phyloP scores from a whole-genome alignment of 2,113 vertebrate species.

The Anhinga anhinga region DNA sequence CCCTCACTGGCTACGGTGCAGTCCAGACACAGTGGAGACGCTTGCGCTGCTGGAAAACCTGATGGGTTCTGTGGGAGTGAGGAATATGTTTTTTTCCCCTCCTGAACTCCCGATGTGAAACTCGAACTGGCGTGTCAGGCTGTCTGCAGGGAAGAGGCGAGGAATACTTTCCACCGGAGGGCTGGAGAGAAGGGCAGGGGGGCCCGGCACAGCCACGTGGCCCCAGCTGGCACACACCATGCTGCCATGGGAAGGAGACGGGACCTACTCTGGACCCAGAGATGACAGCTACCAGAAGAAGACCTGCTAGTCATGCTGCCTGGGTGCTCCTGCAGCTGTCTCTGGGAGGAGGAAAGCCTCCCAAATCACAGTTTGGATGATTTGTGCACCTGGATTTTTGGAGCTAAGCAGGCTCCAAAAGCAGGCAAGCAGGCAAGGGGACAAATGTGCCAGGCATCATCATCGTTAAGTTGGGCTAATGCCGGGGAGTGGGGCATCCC shows the following conservation, averaged over 20 bases:
- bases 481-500: neutral
- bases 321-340: neutral
- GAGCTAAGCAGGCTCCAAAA: neutral
- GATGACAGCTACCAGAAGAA: neutral
- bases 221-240: neutral
- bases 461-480: neutral
- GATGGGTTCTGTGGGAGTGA: slow-evolving; percentile 16
- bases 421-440: neutral
- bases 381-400: neutral
- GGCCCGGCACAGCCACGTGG: neutral
- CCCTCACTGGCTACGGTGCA: neutral
- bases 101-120: neutral
- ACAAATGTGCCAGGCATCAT: neutral
- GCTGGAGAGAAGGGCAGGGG: neutral
- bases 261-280: neutral
- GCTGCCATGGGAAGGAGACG: neutral
- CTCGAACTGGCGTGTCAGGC: neutral
- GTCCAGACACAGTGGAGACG: neutral
- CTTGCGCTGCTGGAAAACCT: slow-evolving; percentile 1
- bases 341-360: neutral
- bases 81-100: neutral
- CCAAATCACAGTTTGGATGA: neutral
- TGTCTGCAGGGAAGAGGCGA: neutral
- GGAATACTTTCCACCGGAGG: neutral
- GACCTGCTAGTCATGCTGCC: neutral